Percentiles rank a stretch among this genome's conserved stretches.
phyloP scores from a whole-genome alignment of 2,888 invertebrate genomes.

The Acheta domesticus region DNA sequence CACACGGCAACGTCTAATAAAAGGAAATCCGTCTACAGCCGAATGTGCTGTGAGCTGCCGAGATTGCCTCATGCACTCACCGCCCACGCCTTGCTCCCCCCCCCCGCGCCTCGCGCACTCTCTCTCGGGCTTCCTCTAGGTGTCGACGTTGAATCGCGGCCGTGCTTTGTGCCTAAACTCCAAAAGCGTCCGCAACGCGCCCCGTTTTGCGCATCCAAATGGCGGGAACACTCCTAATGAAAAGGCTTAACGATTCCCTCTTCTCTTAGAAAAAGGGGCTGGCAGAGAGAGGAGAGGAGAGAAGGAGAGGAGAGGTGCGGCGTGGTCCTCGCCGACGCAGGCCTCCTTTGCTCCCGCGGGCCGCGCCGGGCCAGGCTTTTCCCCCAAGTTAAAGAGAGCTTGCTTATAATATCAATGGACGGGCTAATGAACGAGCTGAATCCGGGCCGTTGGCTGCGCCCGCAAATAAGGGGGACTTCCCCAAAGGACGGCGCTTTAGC shows the following conservation, averaged over 20 bases:
- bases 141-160: background rate
- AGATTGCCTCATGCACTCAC: background rate
- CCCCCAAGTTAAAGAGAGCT: background rate
- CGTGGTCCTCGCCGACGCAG: too few relatives aligned
- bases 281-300: background rate
- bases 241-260: background rate
- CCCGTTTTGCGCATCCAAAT: background rate
- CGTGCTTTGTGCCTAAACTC: background rate
- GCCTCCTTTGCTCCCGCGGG: background rate
- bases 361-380: background rate
- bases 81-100: background rate
- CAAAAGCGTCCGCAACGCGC: background rate
- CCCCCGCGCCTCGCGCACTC: background rate
- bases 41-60: background rate
- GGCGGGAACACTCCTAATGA: constrained; percentile 18
- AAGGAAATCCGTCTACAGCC: background rate
- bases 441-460: background rate
- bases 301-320: background rate
- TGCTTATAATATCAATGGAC: constrained; percentile 18
- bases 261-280: background rate
- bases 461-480: constrained; percentile 12
- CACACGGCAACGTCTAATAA: background rate
- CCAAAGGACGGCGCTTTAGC: constrained; percentile 10
- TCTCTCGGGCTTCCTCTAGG: background rate
- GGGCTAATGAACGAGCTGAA: background rate